A percentile compares a stretch with the other conserved stretches of the same genome.
These are phyloP conservation scores for Sylvia atricapilla DNA, from an alignment of 2,113 vertebrate species.

Conservation along the genomic window DNA sequence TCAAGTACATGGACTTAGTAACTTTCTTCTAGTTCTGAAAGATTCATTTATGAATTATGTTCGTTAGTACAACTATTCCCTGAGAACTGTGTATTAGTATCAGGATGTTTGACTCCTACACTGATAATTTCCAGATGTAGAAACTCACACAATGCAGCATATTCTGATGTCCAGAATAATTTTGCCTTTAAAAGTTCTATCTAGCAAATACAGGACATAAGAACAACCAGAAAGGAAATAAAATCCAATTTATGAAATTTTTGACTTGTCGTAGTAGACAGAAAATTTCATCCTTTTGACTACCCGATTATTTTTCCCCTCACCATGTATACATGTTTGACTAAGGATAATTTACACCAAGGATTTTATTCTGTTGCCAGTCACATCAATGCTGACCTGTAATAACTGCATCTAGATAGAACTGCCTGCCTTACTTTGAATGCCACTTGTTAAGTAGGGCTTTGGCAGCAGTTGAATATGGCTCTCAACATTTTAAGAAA, in stretches of 20 bases:
- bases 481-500: not conserved
- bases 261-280: not conserved
- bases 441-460: not conserved
- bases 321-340: not conserved
- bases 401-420: not conserved
- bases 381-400: not conserved
- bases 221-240: not conserved
- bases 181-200: not conserved
- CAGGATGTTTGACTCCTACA: not conserved
- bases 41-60: not conserved
- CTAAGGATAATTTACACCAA: not conserved
- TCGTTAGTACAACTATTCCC: not conserved
- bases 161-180: not conserved
- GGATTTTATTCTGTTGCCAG: not conserved
- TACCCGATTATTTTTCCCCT: accelerated
- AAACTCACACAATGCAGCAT: not conserved
- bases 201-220: not conserved
- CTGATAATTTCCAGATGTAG: not conserved
- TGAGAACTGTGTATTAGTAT: not conserved
- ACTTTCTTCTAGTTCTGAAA: not conserved
- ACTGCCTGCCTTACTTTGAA: not conserved
- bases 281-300: not conserved
- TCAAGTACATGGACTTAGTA: not conserved
- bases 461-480: not conserved
- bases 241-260: not conserved